These are phyloP conservation scores for Neofelis nebulosa DNA, from an alignment of 2,113 vertebrate genomes.

Conservation along the genomic window DNA sequence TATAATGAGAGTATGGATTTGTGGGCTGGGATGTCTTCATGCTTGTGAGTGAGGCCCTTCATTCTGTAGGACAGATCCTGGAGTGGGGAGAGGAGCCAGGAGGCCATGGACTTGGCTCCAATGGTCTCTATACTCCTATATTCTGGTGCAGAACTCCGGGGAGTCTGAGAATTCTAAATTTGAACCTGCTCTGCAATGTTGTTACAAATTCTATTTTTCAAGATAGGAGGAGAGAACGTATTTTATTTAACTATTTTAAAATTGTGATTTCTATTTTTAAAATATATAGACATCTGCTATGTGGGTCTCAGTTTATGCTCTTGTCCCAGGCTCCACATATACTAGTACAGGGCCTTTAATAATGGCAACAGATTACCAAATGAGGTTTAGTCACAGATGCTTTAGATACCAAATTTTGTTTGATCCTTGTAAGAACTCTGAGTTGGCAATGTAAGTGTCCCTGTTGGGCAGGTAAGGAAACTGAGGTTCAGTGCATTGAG, in stretches of 20 bases:
- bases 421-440: slow-evolving; percentile 3
- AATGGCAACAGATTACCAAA: slow-evolving; percentile 47
- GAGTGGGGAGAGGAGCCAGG: background rate
- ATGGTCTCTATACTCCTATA: background rate
- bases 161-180: slow-evolving; percentile 27
- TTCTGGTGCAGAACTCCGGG: background rate
- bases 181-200: background rate
- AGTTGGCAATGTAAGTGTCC: background rate
- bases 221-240: background rate
- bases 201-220: slow-evolving; percentile 42
- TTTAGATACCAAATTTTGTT: slow-evolving; percentile 41
- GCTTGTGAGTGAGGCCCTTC: background rate
- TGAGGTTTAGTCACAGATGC: slow-evolving; percentile 20
- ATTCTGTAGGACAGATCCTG: background rate
- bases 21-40: background rate
- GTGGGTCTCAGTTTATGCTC: slow-evolving; percentile 45
- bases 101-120: background rate
- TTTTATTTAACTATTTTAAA: slow-evolving; percentile 50
- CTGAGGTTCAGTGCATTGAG: background rate
- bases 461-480: slow-evolving; percentile 37
- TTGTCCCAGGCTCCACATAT: slow-evolving; percentile 40
- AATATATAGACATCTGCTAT: slow-evolving; percentile 30
- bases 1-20: background rate
- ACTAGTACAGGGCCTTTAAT: slow-evolving; percentile 21
- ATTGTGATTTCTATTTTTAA: background rate